Percentiles rank a stretch among this genome's conserved stretches.
phyloP scores from a whole-genome alignment of 2,888 invertebrate genomes.

The Habroteleia sp. region DNA sequence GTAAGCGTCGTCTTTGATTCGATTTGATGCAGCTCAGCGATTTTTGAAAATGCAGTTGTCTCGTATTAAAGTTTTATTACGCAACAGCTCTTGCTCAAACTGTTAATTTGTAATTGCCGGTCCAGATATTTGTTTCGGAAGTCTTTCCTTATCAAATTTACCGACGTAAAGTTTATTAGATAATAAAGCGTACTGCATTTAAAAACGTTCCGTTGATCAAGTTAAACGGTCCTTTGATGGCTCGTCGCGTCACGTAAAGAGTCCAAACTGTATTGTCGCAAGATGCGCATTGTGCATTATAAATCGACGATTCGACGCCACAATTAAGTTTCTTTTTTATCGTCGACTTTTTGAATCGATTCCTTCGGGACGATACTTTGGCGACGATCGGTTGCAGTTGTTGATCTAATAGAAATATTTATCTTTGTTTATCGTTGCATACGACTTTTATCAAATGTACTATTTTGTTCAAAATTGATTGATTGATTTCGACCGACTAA shows the following conservation, averaged over 20 bases:
- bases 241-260: constrained; percentile 42
- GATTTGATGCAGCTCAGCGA: constrained; percentile 45
- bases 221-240: constrained; percentile 27
- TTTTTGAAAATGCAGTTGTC: constrained; percentile 44
- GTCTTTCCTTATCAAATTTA: constrained; percentile 7
- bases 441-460: constrained; percentile 17
- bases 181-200: constrained; percentile 32
- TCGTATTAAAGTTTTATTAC: constrained; percentile 23
- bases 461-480: constrained; percentile 5
- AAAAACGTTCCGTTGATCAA: constrained; percentile 36
- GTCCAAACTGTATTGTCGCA: not conserved
- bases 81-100: constrained; percentile 41
- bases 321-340: constrained; percentile 19
- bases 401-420: constrained; percentile 48
- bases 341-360: constrained; percentile 47
- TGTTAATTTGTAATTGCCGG: constrained; percentile 42
- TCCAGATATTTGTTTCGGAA: constrained; percentile 6
- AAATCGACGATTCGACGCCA: constrained; percentile 32
- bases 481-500: not conserved
- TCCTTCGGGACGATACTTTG: not conserved
- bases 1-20: constrained; percentile 24
- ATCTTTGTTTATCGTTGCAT: constrained; percentile 38
- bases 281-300: constrained; percentile 12
- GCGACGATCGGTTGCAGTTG: constrained; percentile 28
- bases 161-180: constrained; percentile 17